Base-by-base conservation (phyloP, 2,113 vertebrate species). In the Vulpes vulpes region DNA sequence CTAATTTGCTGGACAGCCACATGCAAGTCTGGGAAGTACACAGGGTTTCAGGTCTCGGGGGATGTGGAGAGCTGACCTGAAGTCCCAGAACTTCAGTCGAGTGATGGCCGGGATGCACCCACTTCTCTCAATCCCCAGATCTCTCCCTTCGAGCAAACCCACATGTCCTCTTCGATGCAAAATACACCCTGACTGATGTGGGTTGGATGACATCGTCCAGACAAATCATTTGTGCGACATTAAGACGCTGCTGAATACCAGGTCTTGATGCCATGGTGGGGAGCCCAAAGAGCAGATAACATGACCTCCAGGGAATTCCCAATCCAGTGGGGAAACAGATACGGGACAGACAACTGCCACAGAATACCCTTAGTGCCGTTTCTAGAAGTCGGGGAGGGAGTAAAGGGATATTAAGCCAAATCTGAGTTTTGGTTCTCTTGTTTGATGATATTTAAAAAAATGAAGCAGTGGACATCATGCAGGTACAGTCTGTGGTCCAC, bases 131-230 rank as follows among this genome's bases (percentile, higher is more conserved):
- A 27, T 32, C 51, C 69, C 27, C 15, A n/a, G 60, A 38, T 16
- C 10, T n/a, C 80, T 82, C 12, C 19, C 35, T 22, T 62, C 27
- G 16, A 3, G 25, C 53, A 87, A 87, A 57, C 38, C 5, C 6
- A 9, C 0, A 1, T 1, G 32, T 5, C 7, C 20, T 35, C 53
- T 38, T 60, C 1, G 2, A 53, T 0, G 8, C 59, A 32, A 3
- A 76, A 12, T 10, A 1, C 7, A 23, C 23, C 11, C 22, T 55
- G 71, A 10, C 73, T 49, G 73, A n/a, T 30, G 27, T 49, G n/a
- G 6, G 17, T 3, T 12, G 55, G 71, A 2, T 11, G 22, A 9
- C 16, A 3, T n/a, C 6, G 2, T 49, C 71, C 22, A 32, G 53
- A 5, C 27, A n/a, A 12, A 14, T 43, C 51, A 8, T 83, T 60